Base-by-base conservation (phyloP, 2,888 invertebrate species). In the Cerceris ruficornis region DNA sequence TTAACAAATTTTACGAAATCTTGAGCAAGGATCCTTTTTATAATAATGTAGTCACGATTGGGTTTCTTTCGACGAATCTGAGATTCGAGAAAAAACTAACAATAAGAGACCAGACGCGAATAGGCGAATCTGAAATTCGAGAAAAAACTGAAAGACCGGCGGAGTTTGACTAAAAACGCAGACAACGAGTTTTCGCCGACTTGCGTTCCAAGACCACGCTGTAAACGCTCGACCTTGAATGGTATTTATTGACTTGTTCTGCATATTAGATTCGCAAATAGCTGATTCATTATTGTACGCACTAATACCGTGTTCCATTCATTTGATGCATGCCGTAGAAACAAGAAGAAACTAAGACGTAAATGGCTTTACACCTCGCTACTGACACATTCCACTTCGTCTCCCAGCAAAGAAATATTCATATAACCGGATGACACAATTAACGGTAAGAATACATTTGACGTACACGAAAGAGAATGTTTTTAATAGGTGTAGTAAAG, bases 241-340 rank as follows among this genome's bases (percentile, higher is more conserved):
- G 75, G 78, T 84, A 81, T 83, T 83, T 83, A 83, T 78, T 78
- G 81, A 71, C 84, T 73, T 62, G 75, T 84, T 83, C 81, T 84
- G 82, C 78, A 83, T 84, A 81, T 82, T 83, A 83, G 83, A 84
- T 64, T 74, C 78, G 65, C 79, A 71, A 81, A 81, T 76, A 81
- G 84, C 82, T 79, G 83, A 83, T 84, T 83, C 83, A 83, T 83
- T 81, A 73, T 28, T 28, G 28, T 81, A 59, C 75, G 62, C 66
- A 54, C 41, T 67, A 55, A 71, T 66, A 60, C 39, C 28, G 69
- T 55, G 69, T 83, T 75, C 73, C 84, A 83, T 83, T 80, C 83
- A 72, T 77, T 73, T 64, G 64, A 64, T 69, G 78, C 70, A 58
- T 41, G n/a, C 41, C 28, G 28, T 28, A 28, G 28, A 28, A 28